Conservation (phyloP, 2,888 invertebrate genomes). For the Endotricha flammealis region DNA sequence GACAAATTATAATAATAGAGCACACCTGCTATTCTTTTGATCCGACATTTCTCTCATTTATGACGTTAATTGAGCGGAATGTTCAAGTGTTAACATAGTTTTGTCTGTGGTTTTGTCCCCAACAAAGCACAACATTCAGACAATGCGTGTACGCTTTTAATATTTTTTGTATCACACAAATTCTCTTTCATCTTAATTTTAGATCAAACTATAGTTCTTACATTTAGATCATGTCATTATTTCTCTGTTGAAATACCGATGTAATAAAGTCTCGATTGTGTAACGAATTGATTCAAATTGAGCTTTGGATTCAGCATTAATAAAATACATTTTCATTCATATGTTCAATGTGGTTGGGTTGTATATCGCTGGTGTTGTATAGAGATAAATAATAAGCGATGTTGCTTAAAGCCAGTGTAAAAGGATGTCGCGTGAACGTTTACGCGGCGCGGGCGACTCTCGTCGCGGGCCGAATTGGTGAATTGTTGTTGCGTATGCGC, state of each 20-base stretch:
- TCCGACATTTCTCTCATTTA: slow-evolving; percentile 77
- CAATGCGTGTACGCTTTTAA: slow-evolving; percentile 63
- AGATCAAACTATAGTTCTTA: slow-evolving; percentile 73
- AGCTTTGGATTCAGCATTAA: slow-evolving; percentile 16
- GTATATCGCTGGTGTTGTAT: slow-evolving; percentile 42
- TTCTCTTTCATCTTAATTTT: slow-evolving; percentile 77
- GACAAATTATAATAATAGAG: slow-evolving; percentile 74
- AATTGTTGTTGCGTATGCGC: slow-evolving; percentile 57
- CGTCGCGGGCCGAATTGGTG: slow-evolving; percentile 53
- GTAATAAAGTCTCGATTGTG: slow-evolving; percentile 34
- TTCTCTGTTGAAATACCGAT: slow-evolving; percentile 48
- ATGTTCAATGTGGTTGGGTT: slow-evolving; percentile 29
- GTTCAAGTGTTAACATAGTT: slow-evolving; percentile 65
- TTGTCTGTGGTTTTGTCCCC: no score
- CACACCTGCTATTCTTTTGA: slow-evolving; percentile 78
- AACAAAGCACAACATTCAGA: slow-evolving; percentile 67
- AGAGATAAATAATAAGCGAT: slow-evolving; percentile 74
- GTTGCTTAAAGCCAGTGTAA: slow-evolving; percentile 57
- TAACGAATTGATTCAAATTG: slow-evolving; percentile 21
- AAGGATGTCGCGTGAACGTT: slow-evolving; percentile 61
- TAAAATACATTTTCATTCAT: slow-evolving; percentile 19
- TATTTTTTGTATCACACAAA: slow-evolving; percentile 73
- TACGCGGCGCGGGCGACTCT: slow-evolving; percentile 38
- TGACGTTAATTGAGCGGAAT: slow-evolving; percentile 74
- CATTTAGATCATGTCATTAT: slow-evolving; percentile 73